Conservation (phyloP, 2,888 invertebrate genomes). For the Epistrophella euchroma region DNA sequence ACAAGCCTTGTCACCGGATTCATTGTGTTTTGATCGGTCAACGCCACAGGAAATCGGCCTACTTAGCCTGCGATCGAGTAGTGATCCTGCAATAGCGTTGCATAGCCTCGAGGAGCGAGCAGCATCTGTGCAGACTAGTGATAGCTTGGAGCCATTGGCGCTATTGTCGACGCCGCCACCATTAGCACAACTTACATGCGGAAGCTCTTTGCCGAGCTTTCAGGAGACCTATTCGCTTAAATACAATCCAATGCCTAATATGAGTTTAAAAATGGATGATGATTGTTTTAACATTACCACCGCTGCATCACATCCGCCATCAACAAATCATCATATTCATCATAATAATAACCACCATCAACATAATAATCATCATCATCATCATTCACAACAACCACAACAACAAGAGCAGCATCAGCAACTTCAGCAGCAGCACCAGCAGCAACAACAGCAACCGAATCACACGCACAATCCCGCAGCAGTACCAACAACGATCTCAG, state of each 20-base stretch:
- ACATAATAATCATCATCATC: slow-evolving; percentile 3
- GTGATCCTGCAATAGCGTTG: slow-evolving; percentile 83
- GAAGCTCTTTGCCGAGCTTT: slow-evolving; percentile 92
- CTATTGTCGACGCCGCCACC: slow-evolving; percentile 77
- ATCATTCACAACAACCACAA: slow-evolving; percentile 74
- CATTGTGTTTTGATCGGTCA: slow-evolving; percentile 80
- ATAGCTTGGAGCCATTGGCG: slow-evolving; percentile 61
- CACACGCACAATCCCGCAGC: slow-evolving; percentile 76
- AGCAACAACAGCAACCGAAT: slow-evolving; percentile 72
- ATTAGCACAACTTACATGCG: slow-evolving; percentile 80
- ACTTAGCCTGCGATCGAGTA: slow-evolving; percentile 82
- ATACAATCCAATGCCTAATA: slow-evolving; percentile 87
- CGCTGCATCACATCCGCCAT: slow-evolving; percentile 77
- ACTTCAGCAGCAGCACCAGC: slow-evolving; percentile 72
- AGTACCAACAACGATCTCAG: slow-evolving; percentile 68
- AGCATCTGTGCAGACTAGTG: slow-evolving; percentile 51
- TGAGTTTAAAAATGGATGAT: slow-evolving; percentile 93
- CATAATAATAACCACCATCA: slow-evolving; percentile 59
- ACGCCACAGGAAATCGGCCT: slow-evolving; percentile 80
- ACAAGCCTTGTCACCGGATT: slow-evolving; percentile 78
- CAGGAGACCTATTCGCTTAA: slow-evolving; percentile 94
- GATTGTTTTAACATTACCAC: slow-evolving; percentile 90
- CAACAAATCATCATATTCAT: slow-evolving; percentile 53
- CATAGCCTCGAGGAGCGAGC: slow-evolving; percentile 79
- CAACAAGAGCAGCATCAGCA: slow-evolving; percentile 74